Evolutionary conservation across 2,888 invertebrate species (phyloP).

Genomic region (Ectemnius lituratus): DNA sequence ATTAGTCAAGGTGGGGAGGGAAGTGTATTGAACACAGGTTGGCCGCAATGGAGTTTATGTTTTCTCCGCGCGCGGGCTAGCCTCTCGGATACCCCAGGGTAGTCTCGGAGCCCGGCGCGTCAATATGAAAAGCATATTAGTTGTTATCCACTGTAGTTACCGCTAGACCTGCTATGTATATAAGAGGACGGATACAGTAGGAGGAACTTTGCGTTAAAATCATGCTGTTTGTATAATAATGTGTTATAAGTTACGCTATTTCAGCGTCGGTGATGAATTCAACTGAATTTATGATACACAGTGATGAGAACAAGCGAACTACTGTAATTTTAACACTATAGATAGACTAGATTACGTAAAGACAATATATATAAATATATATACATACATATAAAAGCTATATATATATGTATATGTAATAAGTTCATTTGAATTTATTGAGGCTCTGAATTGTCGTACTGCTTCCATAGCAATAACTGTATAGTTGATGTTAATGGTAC

Average conservation of each 20-base stretch:
- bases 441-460: slow-evolving; percentile 71
- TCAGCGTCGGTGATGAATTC: slow-evolving; percentile 70
- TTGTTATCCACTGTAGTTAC: slow-evolving; percentile 71
- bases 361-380: slow-evolving; percentile 65
- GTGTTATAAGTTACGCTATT: slow-evolving; percentile 71
- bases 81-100: background rate
- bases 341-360: slow-evolving; percentile 66
- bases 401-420: slow-evolving; percentile 28
- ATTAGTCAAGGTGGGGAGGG: slow-evolving; percentile 52
- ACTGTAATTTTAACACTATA: slow-evolving; percentile 63
- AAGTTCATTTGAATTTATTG: slow-evolving; percentile 72
- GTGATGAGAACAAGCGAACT: slow-evolving; percentile 42
- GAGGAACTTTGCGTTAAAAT: slow-evolving; percentile 50
- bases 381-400: slow-evolving; percentile 20
- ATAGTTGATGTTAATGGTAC: slow-evolving; percentile 74
- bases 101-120: slow-evolving; percentile 49
- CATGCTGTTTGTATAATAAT: slow-evolving; percentile 66
- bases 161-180: slow-evolving; percentile 75
- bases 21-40: slow-evolving; percentile 49
- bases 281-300: slow-evolving; percentile 64
- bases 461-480: slow-evolving; percentile 76
- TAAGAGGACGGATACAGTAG: slow-evolving; percentile 64
- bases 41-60: slow-evolving; percentile 54
- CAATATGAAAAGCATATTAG: slow-evolving; percentile 59
- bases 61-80: slow-evolving; percentile 50